These are phyloP conservation scores for Anthrax anthrax DNA, from an alignment of 2,888 invertebrate genomes.

Conservation along the genomic window DNA sequence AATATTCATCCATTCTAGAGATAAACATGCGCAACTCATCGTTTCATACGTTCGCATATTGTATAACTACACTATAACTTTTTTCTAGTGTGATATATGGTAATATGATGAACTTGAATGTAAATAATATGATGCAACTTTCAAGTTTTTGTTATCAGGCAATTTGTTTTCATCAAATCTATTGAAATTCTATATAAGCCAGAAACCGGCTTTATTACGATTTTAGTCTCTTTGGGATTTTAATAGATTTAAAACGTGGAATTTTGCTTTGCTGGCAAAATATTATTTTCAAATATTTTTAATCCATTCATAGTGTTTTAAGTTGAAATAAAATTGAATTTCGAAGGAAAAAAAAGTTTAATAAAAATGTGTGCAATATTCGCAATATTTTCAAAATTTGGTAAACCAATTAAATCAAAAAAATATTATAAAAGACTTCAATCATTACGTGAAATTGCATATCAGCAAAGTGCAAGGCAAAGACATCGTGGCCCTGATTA, in stretches of 20 bases:
- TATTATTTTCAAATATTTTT: too few relatives aligned
- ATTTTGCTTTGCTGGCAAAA: too few relatives aligned
- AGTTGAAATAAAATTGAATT: too few relatives aligned
- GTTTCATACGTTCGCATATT: too few relatives aligned
- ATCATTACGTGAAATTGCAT: conserved; percentile 26
- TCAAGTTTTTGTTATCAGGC: background rate
- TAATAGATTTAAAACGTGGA: background rate
- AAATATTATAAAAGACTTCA: conserved; percentile 17
- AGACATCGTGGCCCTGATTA: conserved; percentile 32
- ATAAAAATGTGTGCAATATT: conserved; percentile 31
- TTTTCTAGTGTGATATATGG: too few relatives aligned
- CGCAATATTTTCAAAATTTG: conserved; percentile 28
- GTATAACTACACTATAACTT: too few relatives aligned
- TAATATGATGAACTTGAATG: too few relatives aligned
- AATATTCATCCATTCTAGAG: too few relatives aligned
- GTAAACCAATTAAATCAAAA: conserved; percentile 19
- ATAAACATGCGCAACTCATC: too few relatives aligned
- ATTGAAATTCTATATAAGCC: too few relatives aligned
- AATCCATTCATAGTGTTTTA: background rate
- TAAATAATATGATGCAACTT: background rate
- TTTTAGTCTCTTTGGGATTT: background rate
- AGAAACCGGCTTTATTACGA: background rate
- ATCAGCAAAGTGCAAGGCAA: conserved; percentile 28
- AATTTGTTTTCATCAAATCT: background rate
- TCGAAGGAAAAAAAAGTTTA: background rate